Evolutionary conservation across 2,113 vertebrate species (phyloP).

Genomic region (Cnemophilus loriae): DNA sequence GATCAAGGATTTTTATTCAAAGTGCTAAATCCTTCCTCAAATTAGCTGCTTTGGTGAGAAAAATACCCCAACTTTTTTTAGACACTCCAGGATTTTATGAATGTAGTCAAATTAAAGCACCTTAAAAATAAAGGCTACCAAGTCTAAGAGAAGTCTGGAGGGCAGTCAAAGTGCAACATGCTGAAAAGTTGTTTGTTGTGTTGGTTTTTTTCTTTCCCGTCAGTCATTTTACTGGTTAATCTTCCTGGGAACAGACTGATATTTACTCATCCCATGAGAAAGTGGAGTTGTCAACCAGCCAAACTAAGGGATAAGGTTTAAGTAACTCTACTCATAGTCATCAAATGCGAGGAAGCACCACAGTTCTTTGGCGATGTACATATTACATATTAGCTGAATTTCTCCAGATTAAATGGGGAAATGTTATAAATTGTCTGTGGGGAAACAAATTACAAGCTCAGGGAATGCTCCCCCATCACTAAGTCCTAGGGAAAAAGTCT

Average conservation of each 20-base stretch:
- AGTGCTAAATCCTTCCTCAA: not conserved
- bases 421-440: not conserved
- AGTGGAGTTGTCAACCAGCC: conserved; percentile 62
- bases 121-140: conserved; percentile 8
- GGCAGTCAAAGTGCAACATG: not conserved
- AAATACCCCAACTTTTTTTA: not conserved
- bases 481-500: not conserved
- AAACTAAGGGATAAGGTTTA: conserved; percentile 59
- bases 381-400: not conserved
- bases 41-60: not conserved
- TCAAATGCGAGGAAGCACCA: conserved; percentile 21
- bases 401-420: not conserved
- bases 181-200: conserved; percentile 39
- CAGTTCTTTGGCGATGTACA: not conserved
- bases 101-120: conserved; percentile 13
- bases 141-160: not conserved
- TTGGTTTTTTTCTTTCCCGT: not conserved
- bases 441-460: not conserved
- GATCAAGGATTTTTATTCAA: not conserved
- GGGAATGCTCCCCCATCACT: not conserved
- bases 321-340: conserved; percentile 40
- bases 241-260: conserved; percentile 73
- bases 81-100: not conserved
- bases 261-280: conserved; percentile 72
- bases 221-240: conserved; percentile 63